Evolutionary conservation across 2,888 invertebrate genomes (phyloP), one percentile per base, ranked within the genome.

Genomic region (Nebria brevicollis): DNA sequence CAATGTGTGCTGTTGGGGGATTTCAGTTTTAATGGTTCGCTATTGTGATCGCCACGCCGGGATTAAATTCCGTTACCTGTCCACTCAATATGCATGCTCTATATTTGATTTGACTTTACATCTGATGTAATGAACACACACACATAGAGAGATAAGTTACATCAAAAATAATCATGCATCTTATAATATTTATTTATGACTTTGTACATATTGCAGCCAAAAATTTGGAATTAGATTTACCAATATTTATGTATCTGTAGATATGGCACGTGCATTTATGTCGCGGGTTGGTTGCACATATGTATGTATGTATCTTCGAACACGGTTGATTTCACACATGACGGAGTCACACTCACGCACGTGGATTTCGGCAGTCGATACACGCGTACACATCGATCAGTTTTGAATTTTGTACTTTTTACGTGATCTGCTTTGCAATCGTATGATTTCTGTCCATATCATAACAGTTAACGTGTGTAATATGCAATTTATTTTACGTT

Each of bases 21-120:
- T 80, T 80, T 80, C 80, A 75, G 80, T 75, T 80, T 80, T 80
- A 80, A 80, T 80, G 75, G 80, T 75, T 70, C 75, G 80, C 80
- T 80, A 75, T 80, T 80, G 80, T 80, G 80, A 75, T 75, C 80
- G 75, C 68, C 80, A 41, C 75, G 75, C 70, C 74, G 68, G 70
- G 80, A 80, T 80, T 70, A 70, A 25, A 70, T 34, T 11, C 54
- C 70, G 80, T 72, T 80, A 80, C 80, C 80, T 80, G 75, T 64
- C 66, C 66, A 15, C 41, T 54, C 54, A 54, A 54, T 54, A 54
- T 54, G 54, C 13, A 54, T 54, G 34, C 20, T 26, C 72, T 72
- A n/a, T n/a, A 11, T 54, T 54, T 8, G 54, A 54, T 54, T 54
- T 13, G 13, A 54, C 54, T 54, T 13, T 54, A 3, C 2, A 54